phyloP scores from a whole-genome alignment of 2,888 invertebrate species.

The Pollenia amentaria region DNA sequence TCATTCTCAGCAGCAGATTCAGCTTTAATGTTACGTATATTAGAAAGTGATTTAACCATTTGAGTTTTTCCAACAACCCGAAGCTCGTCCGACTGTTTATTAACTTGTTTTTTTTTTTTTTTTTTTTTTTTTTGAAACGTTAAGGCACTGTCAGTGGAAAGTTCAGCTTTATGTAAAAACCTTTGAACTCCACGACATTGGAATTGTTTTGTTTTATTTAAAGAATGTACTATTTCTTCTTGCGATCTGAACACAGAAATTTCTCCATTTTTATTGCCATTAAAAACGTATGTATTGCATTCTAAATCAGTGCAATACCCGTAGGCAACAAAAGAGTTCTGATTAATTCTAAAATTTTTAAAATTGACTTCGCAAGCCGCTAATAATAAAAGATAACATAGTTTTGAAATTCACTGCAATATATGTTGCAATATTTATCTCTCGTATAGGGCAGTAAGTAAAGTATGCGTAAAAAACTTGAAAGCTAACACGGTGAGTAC shows the following conservation, averaged over 20 bases:
- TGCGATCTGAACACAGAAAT: constrained; percentile 3
- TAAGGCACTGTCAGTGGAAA: neutral
- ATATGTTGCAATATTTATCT: too few species aligned
- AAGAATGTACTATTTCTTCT: neutral
- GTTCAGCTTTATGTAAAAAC: neutral
- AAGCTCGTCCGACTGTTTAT: constrained; percentile 1
- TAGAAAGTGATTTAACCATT: constrained; percentile 15
- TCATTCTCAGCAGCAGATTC: neutral
- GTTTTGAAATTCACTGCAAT: too few species aligned
- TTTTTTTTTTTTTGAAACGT: neutral
- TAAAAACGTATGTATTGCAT: neutral
- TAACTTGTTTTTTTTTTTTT: too few species aligned
- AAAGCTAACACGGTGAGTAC: too few species aligned
- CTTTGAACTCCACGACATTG: neutral
- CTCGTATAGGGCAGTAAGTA: too few species aligned
- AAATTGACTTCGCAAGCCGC: too few species aligned
- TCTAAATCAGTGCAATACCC: neutral
- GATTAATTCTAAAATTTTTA: neutral
- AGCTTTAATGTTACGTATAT: constrained; percentile 12
- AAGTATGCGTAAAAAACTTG: too few species aligned
- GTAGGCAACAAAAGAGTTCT: neutral
- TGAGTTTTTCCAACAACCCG: neutral
- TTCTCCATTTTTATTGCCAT: neutral
- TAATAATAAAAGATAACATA: too few species aligned
- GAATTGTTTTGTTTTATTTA: neutral